Conservation (phyloP, 2,113 vertebrate genomes). For the Sphaerodactylus townsendi region DNA sequence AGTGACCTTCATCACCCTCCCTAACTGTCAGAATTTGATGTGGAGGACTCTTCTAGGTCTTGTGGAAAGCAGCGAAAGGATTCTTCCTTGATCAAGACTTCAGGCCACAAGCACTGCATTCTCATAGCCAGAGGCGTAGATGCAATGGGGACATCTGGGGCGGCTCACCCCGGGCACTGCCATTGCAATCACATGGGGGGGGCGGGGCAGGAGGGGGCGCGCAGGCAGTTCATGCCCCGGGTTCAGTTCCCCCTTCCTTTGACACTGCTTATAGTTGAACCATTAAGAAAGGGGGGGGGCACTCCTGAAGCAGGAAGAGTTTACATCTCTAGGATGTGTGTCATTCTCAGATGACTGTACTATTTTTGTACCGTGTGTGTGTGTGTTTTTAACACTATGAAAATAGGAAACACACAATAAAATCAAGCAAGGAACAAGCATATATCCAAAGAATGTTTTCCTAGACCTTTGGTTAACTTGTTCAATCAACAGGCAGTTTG, state of each 20-base stretch:
- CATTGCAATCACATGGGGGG: too few relatives aligned
- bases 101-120: not conserved
- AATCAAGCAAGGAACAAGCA: not conserved
- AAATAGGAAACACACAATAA: not conserved
- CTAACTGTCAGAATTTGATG: not conserved
- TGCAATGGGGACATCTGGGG: too few relatives aligned
- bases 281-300: not conserved
- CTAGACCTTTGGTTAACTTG: too few relatives aligned
- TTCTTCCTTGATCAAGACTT: not conserved
- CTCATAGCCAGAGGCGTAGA: too few relatives aligned
- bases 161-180: too few relatives aligned
- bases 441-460: not conserved
- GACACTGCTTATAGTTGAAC: too few relatives aligned
- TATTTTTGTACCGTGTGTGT: not conserved
- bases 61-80: not conserved
- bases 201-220: too few relatives aligned
- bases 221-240: too few relatives aligned
- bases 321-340: not conserved
- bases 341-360: not conserved
- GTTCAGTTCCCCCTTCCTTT: too few relatives aligned
- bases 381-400: not conserved
- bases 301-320: not conserved
- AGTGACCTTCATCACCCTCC: not conserved
- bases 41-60: not conserved
- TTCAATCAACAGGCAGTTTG: too few relatives aligned